These are phyloP conservation scores for Odontocerum albicorne DNA, from an alignment of 2,888 invertebrate genomes.

Conservation along the genomic window DNA sequence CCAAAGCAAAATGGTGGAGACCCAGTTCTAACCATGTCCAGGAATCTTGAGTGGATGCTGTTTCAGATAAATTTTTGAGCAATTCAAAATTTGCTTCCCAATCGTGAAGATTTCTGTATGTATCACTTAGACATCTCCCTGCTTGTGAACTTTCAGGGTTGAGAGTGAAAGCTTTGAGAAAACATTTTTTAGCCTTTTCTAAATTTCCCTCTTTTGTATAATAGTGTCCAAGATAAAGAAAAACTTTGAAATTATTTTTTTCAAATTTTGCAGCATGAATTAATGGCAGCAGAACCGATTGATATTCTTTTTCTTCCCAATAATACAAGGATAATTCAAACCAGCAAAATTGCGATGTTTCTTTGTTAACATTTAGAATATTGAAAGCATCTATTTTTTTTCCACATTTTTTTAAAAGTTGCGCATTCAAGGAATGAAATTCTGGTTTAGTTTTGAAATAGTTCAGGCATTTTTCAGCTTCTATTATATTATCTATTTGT, in stretches of 20 bases:
- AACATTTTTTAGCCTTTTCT: conserved; percentile 79
- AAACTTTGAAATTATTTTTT: conserved; percentile 73
- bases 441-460: conserved; percentile 42
- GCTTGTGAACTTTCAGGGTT: conserved; percentile 68
- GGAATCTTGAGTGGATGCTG: conserved; percentile 55
- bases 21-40: conserved; percentile 88
- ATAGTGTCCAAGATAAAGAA: conserved; percentile 74
- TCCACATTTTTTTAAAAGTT: conserved; percentile 52
- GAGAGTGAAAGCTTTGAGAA: conserved; percentile 78
- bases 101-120: conserved; percentile 69
- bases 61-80: conserved; percentile 54
- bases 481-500: conserved; percentile 44
- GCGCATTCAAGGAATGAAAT: conserved; percentile 52
- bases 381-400: conserved; percentile 58
- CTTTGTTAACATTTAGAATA: conserved; percentile 49
- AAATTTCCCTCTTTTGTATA: conserved; percentile 65
- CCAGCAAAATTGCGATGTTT: conserved; percentile 55
- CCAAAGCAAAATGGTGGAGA: conserved; percentile 73
- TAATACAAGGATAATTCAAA: conserved; percentile 62
- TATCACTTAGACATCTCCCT: conserved; percentile 73
- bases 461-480: conserved; percentile 44
- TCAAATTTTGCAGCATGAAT: conserved; percentile 72
- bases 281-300: conserved; percentile 64
- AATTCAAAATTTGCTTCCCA: conserved; percentile 66
- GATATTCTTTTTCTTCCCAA: conserved; percentile 60